phyloP scores from a whole-genome alignment of 2,888 invertebrate genomes.

The Xestobium rufovillosum region DNA sequence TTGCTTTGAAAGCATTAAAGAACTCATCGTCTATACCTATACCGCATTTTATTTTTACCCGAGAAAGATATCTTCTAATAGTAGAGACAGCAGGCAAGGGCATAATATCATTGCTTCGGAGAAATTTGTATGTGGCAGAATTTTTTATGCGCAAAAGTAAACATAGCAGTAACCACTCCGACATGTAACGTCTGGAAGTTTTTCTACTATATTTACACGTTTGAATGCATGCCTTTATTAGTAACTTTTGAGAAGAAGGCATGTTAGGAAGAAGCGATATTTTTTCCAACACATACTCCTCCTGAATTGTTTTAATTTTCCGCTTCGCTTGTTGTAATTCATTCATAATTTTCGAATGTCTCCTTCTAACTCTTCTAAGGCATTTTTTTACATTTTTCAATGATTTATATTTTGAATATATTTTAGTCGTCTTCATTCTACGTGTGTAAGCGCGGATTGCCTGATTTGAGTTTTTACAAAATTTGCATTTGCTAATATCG shows the following conservation, averaged over 20 bases:
- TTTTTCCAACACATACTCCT: neutral
- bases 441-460: no score
- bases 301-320: constrained; percentile 6
- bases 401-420: no score
- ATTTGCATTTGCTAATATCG: no score
- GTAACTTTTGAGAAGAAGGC: constrained; percentile 4
- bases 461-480: no score
- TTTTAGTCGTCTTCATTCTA: no score
- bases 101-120: constrained; percentile 1
- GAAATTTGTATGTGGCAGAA: constrained; percentile 6
- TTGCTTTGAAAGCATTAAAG: constrained; percentile 9
- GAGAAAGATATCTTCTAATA: constrained; percentile 5
- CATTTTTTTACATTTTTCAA: no score
- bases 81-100: constrained; percentile 1
- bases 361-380: no score
- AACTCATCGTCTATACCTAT: constrained; percentile 7
- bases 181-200: constrained; percentile 6
- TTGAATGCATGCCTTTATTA: constrained; percentile 2
- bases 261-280: constrained; percentile 2
- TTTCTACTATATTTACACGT: no score
- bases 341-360: no score
- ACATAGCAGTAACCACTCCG: constrained; percentile 6
- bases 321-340: no score
- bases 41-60: constrained; percentile 8
- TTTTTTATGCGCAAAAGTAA: constrained; percentile 7